Conservation (phyloP, 1,140 invertebrate species). For the Artemia franciscana region DNA sequence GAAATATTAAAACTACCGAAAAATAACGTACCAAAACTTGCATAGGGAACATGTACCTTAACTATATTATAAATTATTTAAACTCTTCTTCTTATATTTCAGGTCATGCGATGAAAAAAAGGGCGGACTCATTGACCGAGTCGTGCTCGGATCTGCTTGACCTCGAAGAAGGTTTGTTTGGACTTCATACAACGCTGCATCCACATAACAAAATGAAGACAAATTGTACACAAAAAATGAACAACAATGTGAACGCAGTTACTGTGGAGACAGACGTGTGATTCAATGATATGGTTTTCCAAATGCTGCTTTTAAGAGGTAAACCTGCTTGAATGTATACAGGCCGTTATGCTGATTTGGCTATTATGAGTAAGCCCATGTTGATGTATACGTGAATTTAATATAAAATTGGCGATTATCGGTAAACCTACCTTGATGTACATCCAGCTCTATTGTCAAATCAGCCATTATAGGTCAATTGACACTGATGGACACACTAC, state of each 20-base stretch:
- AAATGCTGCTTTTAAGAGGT: too few species aligned
- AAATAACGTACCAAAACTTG: neutral
- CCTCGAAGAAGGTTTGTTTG: constrained; percentile 63
- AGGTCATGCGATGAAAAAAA: constrained; percentile 69
- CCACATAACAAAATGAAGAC: constrained; percentile 60
- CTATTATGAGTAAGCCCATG: too few species aligned
- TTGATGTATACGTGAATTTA: too few species aligned
- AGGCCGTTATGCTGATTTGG: too few species aligned
- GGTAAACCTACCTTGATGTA: too few species aligned
- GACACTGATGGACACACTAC: too few species aligned
- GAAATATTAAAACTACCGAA: neutral
- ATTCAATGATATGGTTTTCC: constrained; percentile 28
- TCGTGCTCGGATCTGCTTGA: constrained; percentile 83
- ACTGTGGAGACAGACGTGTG: constrained; percentile 94
- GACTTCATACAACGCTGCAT: constrained; percentile 43
- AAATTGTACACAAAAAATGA: constrained; percentile 64
- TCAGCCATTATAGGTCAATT: too few species aligned
- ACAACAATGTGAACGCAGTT: constrained; percentile 63
- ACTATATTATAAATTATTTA: constrained; percentile 1
- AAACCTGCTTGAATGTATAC: too few species aligned
- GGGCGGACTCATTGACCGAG: constrained; percentile 49
- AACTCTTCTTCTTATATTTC: constrained; percentile 12
- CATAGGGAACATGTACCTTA: neutral
- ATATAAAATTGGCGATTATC: too few species aligned
- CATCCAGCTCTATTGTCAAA: too few species aligned